Evolutionary conservation across 2,797 vertebrate genomes (phyloP).

Genomic region (Acropternis orthonyx): DNA sequence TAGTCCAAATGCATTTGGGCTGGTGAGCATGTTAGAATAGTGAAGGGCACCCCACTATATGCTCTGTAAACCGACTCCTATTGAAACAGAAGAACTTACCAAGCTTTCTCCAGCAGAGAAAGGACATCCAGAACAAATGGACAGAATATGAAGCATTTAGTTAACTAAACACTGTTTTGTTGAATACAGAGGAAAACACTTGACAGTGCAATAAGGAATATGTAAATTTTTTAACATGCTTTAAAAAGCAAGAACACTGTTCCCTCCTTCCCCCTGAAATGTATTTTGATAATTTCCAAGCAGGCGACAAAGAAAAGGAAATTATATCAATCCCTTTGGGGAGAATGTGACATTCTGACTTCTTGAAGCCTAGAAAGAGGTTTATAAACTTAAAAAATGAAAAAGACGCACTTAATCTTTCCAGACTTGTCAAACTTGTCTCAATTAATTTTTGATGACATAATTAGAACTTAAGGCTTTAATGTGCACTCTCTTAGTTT

Average conservation of each 20-base stretch:
- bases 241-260: conserved; percentile 21
- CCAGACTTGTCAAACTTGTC: conserved; percentile 62
- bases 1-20: not conserved
- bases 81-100: not conserved
- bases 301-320: conserved; percentile 2
- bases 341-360: conserved; percentile 57
- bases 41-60: not conserved
- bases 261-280: conserved; percentile 16
- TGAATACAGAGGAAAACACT: conserved; percentile 1
- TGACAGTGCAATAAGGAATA: not conserved
- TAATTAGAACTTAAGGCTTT: conserved; percentile 51
- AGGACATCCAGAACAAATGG: not conserved
- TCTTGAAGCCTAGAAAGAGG: conserved; percentile 35
- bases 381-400: conserved; percentile 49
- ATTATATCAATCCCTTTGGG: conserved; percentile 14
- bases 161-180: not conserved
- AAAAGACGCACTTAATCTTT: conserved; percentile 31
- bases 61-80: rapidly evolving
- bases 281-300: conserved; percentile 46
- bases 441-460: conserved; percentile 58
- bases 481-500: conserved; percentile 4
- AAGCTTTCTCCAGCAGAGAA: not conserved
- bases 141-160: not conserved
- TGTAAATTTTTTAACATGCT: not conserved
- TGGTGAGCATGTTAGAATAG: not conserved